phyloP scores from a whole-genome alignment of 2,888 invertebrate species.

The Teinopalpus imperialis region DNA sequence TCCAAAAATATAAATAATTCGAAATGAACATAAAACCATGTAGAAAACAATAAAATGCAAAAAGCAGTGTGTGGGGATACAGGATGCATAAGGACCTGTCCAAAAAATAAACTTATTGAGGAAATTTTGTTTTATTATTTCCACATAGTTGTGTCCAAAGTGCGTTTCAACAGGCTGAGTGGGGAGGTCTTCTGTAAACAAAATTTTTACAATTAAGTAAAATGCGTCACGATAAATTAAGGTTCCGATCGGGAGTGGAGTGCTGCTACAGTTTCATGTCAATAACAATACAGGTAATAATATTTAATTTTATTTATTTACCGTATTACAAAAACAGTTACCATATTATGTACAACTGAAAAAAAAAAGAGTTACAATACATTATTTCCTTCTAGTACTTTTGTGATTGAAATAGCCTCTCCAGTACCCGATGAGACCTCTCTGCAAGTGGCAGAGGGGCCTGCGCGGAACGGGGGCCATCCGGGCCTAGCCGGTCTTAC shows the following conservation, averaged over 20 bases:
- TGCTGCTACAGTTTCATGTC: constrained; percentile 68
- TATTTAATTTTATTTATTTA: constrained; percentile 80
- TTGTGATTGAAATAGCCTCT: constrained; percentile 91
- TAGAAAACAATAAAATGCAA: constrained; percentile 76
- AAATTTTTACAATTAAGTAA: constrained; percentile 74
- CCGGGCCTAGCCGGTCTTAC: constrained; percentile 80
- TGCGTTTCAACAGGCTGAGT: constrained; percentile 78
- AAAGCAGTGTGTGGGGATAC: constrained; percentile 57
- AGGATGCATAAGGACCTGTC: constrained; percentile 74
- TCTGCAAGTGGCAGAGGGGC: constrained; percentile 84
- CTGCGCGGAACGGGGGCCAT: constrained; percentile 83
- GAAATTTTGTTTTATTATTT: constrained; percentile 82
- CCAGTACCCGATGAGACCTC: constrained; percentile 90
- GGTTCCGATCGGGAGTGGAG: constrained; percentile 82
- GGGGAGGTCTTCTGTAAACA: constrained; percentile 78
- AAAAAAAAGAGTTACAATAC: constrained; percentile 74
- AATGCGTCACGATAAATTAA: constrained; percentile 62
- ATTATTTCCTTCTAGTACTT: constrained; percentile 86
- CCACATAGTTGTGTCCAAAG: constrained; percentile 80
- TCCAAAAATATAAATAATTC: constrained; percentile 79
- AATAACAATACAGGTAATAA: constrained; percentile 77
- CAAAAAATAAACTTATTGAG: constrained; percentile 75
- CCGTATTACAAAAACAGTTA: constrained; percentile 81
- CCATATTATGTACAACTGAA: constrained; percentile 82
- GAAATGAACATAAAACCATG: constrained; percentile 78